These are phyloP conservation scores for Drosophila kanekoi DNA, from an alignment of 2,888 invertebrate genomes.

Conservation along the genomic window DNA sequence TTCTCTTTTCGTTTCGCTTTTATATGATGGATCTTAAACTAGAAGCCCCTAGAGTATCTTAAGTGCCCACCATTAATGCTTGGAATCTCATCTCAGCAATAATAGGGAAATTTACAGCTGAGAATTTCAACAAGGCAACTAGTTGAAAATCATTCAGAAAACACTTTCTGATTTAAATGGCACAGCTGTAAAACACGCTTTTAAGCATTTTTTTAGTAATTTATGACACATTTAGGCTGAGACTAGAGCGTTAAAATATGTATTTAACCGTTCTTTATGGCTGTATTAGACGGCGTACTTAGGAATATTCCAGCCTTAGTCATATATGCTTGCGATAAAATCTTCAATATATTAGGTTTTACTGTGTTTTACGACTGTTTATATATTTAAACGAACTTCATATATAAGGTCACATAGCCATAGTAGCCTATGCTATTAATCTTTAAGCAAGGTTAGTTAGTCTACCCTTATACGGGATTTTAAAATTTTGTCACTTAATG, in stretches of 20 bases:
- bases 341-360: neutral
- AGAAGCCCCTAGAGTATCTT: slow-evolving; percentile 1
- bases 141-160: slow-evolving; percentile 3
- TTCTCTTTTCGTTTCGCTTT: neutral
- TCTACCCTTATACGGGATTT: too few relatives aligned
- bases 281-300: neutral
- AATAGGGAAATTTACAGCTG: neutral
- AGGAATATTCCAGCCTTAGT: neutral
- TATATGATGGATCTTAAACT: slow-evolving; percentile 8
- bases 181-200: slow-evolving; percentile 11
- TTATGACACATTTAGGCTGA: neutral
- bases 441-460: too few relatives aligned
- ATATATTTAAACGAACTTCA: too few relatives aligned
- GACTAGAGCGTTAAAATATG: neutral
- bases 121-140: slow-evolving; percentile 4
- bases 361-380: too few relatives aligned
- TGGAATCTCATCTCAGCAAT: slow-evolving; percentile 11
- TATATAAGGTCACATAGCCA: too few relatives aligned
- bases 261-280: slow-evolving; percentile 5
- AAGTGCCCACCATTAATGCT: slow-evolving; percentile 19
- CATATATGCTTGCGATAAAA: neutral
- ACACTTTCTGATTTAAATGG: slow-evolving; percentile 10
- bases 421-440: too few relatives aligned
- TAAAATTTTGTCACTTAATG: too few relatives aligned
- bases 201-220: neutral